Conservation (phyloP, 2,888 invertebrate genomes). For the Stenoptilia bipunctidactyla region DNA sequence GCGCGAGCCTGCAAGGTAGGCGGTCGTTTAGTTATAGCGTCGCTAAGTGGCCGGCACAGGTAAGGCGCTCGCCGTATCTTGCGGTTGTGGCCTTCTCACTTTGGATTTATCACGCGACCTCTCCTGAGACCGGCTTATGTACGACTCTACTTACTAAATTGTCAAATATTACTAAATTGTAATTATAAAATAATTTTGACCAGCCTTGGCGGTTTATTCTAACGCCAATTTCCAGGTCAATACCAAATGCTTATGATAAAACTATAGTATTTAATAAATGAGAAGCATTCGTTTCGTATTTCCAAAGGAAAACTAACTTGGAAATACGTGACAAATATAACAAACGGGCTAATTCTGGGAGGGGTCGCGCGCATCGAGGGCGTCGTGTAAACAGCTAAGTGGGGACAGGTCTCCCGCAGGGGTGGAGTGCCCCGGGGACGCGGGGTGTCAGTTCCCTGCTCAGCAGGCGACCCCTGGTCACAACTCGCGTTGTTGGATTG, state of each 20-base stretch:
- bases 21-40: constrained; percentile 26
- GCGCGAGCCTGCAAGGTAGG: constrained; percentile 28
- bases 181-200: too few relatives aligned
- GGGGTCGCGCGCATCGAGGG: too few relatives aligned
- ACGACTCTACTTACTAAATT: too few relatives aligned
- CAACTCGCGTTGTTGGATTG: constrained; percentile 70
- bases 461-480: constrained; percentile 55
- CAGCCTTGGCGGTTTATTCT: too few relatives aligned
- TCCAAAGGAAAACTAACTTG: too few relatives aligned
- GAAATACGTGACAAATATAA: too few relatives aligned
- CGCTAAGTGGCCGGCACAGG: constrained; percentile 23
- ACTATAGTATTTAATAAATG: too few relatives aligned
- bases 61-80: background rate
- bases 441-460: constrained; percentile 74
- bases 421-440: constrained; percentile 53
- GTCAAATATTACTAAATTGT: too few relatives aligned
- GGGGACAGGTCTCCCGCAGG: constrained; percentile 37
- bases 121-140: background rate
- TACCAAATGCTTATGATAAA: too few relatives aligned
- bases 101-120: background rate
- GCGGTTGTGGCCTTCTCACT: background rate
- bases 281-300: too few relatives aligned
- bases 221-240: too few relatives aligned
- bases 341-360: too few relatives aligned
- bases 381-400: background rate